Conservation (phyloP, 2,113 vertebrate genomes). For the Alligator sinensis region DNA sequence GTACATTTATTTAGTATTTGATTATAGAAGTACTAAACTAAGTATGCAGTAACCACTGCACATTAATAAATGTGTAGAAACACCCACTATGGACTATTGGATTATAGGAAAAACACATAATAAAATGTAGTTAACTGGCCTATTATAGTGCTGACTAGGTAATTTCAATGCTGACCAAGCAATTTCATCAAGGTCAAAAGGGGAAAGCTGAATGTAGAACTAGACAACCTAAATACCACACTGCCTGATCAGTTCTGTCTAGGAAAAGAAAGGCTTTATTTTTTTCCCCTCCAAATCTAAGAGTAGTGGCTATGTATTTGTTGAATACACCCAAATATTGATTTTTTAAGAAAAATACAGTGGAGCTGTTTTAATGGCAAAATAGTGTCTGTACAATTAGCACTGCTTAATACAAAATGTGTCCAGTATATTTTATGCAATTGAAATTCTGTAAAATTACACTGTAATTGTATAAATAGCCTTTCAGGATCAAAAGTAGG, state of each 20-base stretch:
- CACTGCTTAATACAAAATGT: slow-evolving; percentile 40
- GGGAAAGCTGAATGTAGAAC: neutral
- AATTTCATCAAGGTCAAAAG: neutral
- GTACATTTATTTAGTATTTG: no score
- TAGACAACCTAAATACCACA: rapidly evolving
- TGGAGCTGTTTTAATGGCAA: slow-evolving; percentile 64
- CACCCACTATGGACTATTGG: neutral
- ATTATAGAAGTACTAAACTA: no score
- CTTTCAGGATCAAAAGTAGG: slow-evolving; percentile 68
- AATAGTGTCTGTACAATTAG: slow-evolving; percentile 50
- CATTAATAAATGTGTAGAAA: no score
- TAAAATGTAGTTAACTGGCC: no score
- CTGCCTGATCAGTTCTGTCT: neutral
- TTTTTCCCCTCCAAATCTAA: neutral
- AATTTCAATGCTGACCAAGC: neutral
- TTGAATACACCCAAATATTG: slow-evolving; percentile 20
- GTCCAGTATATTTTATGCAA: slow-evolving; percentile 64
- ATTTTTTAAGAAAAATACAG: slow-evolving; percentile 56
- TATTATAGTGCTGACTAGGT: no score
- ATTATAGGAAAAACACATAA: neutral
- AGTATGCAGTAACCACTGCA: no score
- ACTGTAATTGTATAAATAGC: slow-evolving; percentile 66
- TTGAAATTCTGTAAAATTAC: slow-evolving; percentile 70
- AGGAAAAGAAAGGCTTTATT: neutral
- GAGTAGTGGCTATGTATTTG: neutral